Conservation (phyloP, 2,113 vertebrate genomes). For the Oenanthe melanoleuca region DNA sequence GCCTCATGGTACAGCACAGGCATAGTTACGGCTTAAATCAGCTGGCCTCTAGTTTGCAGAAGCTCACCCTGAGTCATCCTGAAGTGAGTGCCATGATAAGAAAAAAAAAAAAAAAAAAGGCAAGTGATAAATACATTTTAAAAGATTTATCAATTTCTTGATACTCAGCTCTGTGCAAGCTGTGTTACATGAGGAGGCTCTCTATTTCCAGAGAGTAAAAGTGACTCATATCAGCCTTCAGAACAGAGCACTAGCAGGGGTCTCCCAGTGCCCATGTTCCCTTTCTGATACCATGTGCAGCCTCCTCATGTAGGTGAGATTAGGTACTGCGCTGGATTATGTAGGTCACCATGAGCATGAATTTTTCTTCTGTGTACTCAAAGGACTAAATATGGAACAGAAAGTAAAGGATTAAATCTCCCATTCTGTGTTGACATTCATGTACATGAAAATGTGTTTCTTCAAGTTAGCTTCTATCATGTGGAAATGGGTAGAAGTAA, state of each 20-base stretch:
- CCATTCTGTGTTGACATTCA: not conserved
- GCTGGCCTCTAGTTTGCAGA: not conserved
- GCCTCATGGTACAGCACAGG: not conserved
- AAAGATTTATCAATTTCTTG: not conserved
- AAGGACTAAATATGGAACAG: not conserved
- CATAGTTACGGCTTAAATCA: not conserved
- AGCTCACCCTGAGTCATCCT: not conserved
- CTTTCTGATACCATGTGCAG: not conserved
- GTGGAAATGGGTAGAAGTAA: not conserved
- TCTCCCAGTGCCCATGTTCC: rapidly evolving
- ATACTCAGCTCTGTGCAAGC: not conserved
- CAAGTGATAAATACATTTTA: not conserved
- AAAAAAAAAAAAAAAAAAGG: not conserved
- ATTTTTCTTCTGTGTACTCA: not conserved
- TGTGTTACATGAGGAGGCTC: not conserved
- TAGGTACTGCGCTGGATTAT: not conserved
- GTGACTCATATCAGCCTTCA: not conserved
- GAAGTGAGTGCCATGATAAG: not conserved
- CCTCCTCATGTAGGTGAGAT: not conserved
- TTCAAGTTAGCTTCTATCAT: not conserved
- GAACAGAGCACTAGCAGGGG: not conserved
- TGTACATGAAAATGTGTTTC: not conserved
- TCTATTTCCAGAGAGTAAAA: not conserved
- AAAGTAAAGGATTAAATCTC: not conserved
- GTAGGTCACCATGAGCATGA: not conserved